These are phyloP conservation scores for Ranitomeya imitator DNA, from an alignment of 2,113 vertebrate genomes.

Conservation along the genomic window DNA sequence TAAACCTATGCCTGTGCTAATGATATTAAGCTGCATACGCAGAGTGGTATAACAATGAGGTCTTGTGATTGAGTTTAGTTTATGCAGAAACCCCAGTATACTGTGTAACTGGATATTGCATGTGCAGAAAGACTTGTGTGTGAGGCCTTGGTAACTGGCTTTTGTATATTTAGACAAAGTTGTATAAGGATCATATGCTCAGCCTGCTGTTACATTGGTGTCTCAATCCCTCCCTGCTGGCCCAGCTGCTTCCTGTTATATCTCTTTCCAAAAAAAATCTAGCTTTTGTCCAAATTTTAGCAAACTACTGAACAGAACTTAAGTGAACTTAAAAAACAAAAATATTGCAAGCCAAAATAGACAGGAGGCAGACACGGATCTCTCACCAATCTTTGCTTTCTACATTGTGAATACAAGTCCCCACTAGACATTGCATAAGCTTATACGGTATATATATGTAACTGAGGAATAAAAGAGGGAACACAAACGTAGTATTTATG, in stretches of 20 bases:
- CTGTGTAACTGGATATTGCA: slow-evolving; percentile 2
- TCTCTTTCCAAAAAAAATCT: slow-evolving; percentile 37
- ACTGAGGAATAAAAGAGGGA: not conserved
- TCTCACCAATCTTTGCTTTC: not conserved
- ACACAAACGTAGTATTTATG: not conserved
- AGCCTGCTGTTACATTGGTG: slow-evolving; percentile 30
- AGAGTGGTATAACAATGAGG: not conserved
- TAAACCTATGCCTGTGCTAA: not conserved
- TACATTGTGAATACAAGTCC: not conserved
- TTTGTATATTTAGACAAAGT: slow-evolving; percentile 37
- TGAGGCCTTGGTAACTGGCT: not conserved
- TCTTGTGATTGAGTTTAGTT: not conserved
- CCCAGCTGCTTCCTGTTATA: slow-evolving; percentile 61
- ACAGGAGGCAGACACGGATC: not conserved
- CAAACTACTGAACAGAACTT: slow-evolving; percentile 50
- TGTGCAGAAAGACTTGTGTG: not conserved
- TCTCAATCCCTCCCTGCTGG: slow-evolving; percentile 30
- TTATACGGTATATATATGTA: not conserved
- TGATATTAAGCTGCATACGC: not conserved
- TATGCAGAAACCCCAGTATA: slow-evolving; percentile 5
- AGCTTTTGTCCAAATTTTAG: slow-evolving; percentile 27
- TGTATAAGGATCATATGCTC: slow-evolving; percentile 10
- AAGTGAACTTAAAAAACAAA: slow-evolving; percentile 32
- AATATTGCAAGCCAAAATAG: slow-evolving; percentile 1
- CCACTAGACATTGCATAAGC: not conserved